These are phyloP conservation scores for Palythoa grandiflora DNA, from an alignment of 92 coral and sea anemone genomes.

Conservation along the genomic window DNA sequence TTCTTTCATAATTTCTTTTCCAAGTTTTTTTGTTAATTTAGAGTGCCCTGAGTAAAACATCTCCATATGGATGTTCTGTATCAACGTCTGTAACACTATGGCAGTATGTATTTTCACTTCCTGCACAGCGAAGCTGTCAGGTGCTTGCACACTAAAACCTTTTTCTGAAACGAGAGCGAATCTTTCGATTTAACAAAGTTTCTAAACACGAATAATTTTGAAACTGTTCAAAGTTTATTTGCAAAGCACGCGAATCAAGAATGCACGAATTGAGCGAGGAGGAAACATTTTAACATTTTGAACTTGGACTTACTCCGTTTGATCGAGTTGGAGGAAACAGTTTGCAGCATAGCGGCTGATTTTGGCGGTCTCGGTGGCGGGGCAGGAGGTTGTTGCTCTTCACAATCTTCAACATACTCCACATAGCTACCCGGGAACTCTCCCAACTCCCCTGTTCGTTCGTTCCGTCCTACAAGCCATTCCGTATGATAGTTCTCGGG, in stretches of 20 bases:
- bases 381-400: constrained; percentile 66
- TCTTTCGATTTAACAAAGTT: background rate
- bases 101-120: background rate
- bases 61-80: background rate
- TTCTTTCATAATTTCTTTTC: too few species aligned
- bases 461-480: constrained; percentile 89
- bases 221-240: background rate
- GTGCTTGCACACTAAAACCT: background rate
- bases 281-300: background rate
- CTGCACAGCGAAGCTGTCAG: background rate
- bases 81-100: background rate
- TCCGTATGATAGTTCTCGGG: constrained; percentile 54
- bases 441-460: constrained; percentile 80
- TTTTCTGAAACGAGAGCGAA: background rate
- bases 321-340: background rate
- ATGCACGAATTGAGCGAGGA: background rate
- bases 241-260: background rate
- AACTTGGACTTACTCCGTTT: constrained; percentile 5
- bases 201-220: too few species aligned
- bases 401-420: constrained; percentile 82
- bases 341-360: constrained; percentile 14
- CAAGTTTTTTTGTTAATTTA: too few species aligned
- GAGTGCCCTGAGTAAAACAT: background rate
- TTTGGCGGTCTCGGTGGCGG: constrained; percentile 83
- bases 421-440: constrained; percentile 95